Conservation (phyloP, 1,140 invertebrate species). For the Drosophila rufa region DNA sequence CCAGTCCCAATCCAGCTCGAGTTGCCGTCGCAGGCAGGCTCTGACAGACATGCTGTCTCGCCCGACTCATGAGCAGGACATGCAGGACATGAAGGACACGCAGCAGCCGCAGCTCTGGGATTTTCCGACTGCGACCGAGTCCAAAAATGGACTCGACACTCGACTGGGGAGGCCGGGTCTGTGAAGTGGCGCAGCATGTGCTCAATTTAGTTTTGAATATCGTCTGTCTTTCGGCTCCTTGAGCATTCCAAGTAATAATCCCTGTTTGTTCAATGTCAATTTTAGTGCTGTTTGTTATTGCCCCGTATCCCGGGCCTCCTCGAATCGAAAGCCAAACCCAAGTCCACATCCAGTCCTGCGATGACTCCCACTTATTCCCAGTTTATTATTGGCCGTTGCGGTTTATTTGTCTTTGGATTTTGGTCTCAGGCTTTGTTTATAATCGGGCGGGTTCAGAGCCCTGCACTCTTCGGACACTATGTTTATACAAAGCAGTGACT, state of each 20-base stretch:
- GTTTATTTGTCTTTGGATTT: constrained; percentile 67
- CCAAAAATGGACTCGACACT: constrained; percentile 33
- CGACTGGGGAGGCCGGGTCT: constrained; percentile 27
- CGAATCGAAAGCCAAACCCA: not conserved
- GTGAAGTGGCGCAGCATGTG: constrained; percentile 75
- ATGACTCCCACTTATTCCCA: constrained; percentile 35
- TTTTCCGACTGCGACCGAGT: not conserved
- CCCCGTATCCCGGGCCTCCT: not conserved
- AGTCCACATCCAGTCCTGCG: not conserved
- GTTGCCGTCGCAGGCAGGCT: constrained; percentile 34
- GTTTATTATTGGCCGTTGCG: constrained; percentile 56
- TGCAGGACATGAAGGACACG: constrained; percentile 18
- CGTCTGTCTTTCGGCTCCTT: constrained; percentile 37
- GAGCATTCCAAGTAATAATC: constrained; percentile 53
- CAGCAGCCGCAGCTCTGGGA: constrained; percentile 10
- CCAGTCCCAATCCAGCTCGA: constrained; percentile 16
- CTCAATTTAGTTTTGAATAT: constrained; percentile 71
- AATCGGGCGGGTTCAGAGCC: constrained; percentile 40
- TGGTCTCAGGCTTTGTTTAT: constrained; percentile 62
- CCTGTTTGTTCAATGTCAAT: constrained; percentile 78
- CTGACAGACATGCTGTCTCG: constrained; percentile 76
- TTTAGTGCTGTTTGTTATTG: constrained; percentile 46
- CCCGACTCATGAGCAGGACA: constrained; percentile 22
- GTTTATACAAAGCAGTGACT: constrained; percentile 46
- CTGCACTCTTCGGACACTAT: constrained; percentile 23